These are phyloP conservation scores for Phymatocera aterrima DNA, from an alignment of 2,888 invertebrate genomes.

Conservation along the genomic window DNA sequence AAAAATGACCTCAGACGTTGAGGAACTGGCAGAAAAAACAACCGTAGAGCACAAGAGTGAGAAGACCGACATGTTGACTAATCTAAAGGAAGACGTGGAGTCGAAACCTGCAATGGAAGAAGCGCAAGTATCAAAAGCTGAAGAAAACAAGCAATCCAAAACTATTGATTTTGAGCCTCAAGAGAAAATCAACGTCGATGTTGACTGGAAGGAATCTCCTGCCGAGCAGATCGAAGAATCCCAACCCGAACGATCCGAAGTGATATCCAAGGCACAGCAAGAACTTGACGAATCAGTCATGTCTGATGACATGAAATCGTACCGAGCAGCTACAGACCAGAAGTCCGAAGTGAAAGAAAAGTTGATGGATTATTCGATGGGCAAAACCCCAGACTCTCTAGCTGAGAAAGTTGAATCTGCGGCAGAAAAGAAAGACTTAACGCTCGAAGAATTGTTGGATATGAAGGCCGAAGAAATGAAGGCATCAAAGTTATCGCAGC, in stretches of 20 bases:
- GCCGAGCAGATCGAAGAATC: neutral
- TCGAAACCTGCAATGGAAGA: neutral
- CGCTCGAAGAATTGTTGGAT: slow-evolving; percentile 37
- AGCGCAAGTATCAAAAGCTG: neutral
- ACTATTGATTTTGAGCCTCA: neutral
- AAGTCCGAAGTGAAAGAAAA: slow-evolving; percentile 17
- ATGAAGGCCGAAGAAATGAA: neutral
- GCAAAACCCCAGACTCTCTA: slow-evolving; percentile 23
- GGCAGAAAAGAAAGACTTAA: slow-evolving; percentile 5
- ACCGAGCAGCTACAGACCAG: neutral
- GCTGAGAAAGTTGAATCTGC: slow-evolving; percentile 30
- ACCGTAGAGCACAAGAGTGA: neutral
- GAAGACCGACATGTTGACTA: neutral
- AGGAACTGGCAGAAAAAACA: slow-evolving; percentile 38
- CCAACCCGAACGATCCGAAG: neutral
- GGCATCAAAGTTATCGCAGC: neutral
- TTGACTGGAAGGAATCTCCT: neutral
- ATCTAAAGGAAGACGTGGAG: neutral
- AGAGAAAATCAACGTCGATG: neutral
- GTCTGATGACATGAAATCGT: neutral
- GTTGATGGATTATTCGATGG: slow-evolving; percentile 3
- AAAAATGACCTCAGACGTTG: slow-evolving; percentile 44
- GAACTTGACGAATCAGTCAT: neutral
- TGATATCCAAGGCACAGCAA: neutral
- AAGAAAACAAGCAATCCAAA: neutral